A percentile compares a stretch with the other conserved stretches of the same genome.
Conservation (phyloP, 2,888 invertebrate species). For the Capitulum mitella region DNA sequence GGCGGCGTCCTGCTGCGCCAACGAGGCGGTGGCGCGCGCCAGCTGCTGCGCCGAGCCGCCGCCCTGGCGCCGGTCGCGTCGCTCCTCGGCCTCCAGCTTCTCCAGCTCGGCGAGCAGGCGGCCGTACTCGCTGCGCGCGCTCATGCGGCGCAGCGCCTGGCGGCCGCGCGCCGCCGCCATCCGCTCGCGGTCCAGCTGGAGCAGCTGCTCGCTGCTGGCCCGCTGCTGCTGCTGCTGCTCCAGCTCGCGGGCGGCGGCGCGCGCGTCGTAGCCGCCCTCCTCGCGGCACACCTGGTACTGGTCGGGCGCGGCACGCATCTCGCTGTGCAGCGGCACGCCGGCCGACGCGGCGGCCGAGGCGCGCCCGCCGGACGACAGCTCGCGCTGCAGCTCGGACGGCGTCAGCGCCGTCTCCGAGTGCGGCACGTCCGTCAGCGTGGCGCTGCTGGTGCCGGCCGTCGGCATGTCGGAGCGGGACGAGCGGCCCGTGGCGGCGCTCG, state of each 20-base stretch:
- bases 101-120: not conserved
- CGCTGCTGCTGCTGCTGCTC: not conserved
- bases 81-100: not conserved
- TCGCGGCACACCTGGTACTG: slow-evolving; percentile 8
- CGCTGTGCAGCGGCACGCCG: slow-evolving; percentile 16
- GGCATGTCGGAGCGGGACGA: not conserved
- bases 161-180: slow-evolving; percentile 7
- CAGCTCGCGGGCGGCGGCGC: not conserved
- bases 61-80: not conserved
- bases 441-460: not conserved
- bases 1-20: not conserved
- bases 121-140: slow-evolving; percentile 12
- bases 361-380: not conserved
- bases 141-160: not conserved
- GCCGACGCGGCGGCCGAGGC: not conserved
- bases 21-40: slow-evolving; percentile 5
- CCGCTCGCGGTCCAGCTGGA: not conserved
- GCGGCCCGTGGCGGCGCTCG: not conserved
- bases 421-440: slow-evolving; percentile 13
- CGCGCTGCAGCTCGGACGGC: slow-evolving; percentile 22
- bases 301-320: not conserved
- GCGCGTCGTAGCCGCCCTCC: slow-evolving; percentile 19
- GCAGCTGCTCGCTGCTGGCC: not conserved
- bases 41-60: not conserved
- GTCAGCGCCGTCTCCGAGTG: slow-evolving; percentile 23